Evolutionary conservation across 92 coral and sea anemone genomes (phyloP), one percentile per base, ranked within the genome.

Genomic region (Epizoanthus ramosus): DNA sequence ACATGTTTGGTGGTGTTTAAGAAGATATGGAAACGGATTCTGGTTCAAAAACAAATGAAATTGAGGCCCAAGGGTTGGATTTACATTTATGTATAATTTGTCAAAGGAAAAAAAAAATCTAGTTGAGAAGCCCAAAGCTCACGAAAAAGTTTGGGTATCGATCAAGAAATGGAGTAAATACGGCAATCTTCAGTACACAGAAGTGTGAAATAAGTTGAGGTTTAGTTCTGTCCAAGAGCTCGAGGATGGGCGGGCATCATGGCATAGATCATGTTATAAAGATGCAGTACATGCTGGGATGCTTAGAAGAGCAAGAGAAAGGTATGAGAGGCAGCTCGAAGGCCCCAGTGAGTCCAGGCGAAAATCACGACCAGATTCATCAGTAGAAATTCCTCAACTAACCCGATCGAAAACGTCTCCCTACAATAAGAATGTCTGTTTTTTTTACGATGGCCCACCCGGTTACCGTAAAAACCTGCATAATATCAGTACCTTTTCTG

Each of bases 251-350:
- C 58, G 74, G 45, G 85, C 85, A 57, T 86, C 88, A 90, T 90
- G 93, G 93, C 93, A 90, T 56, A 73, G 93, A 61, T 80, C 81
- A 21, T 86, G 91, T 75, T 87, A 84, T 60, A 84, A 90, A 79
- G 85, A 90, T 71, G 89, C 91, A 79, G 90, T 87, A 79, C 91
- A 90, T 67, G 73, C 93, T 54, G 93, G 89, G 70, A 90, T 87
- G 93, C 84, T 87, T 28, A 84, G 65, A 72, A 50, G 86, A 74
- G 91, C 87, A 41, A 79, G 60, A 87, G 90, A 83, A 75, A 58
- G 91, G 54, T 87, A 84, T 87, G 91, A 87, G 75, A 90, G 88
- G 68, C 81, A 87, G 80, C 75, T 84, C 24, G 86, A 73, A 63
- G 88, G 89, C 56, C 89, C 91, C 31, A 84, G 74, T 87, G 85